Base-by-base conservation (phyloP, 2,113 vertebrate genomes). In the Equus quagga region DNA sequence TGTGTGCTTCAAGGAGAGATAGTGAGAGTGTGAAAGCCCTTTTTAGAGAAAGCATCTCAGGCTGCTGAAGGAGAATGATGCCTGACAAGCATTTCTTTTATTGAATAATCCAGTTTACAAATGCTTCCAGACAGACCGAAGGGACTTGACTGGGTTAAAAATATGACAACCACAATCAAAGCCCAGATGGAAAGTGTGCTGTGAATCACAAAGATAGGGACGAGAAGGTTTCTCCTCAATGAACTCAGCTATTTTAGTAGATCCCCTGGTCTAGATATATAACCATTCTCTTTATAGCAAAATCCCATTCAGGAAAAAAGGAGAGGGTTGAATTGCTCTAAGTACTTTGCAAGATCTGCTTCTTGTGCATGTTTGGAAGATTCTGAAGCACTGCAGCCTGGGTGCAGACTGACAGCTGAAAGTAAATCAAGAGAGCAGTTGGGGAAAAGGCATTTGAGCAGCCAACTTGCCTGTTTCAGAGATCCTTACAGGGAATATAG, bases 31-130 rank as follows among this genome's bases (percentile, higher is more conserved):
- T 91, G 97, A 89, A 1, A 36, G 72, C 97, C 95, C 26, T 92
- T 91, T 98, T 96, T 64, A 96, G 79, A 98, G 91, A 97, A 96
- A 91, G 24, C 89, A 95, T 94, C 95, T 98, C 92, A 97, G 96
- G 97, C 97, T 49, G 78, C 95, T 91, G 96, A 97, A 95, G 78
- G 95, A 96, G 94, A 96, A 98, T 92, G 97, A 82, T 95, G 97
- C 58, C 96, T 98, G 95, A 98, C 91, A 98, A 98, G 96, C 98
- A 95, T 98, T 98, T 95, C 93, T 98, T 97, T 96, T 85, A 75
- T 97, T 97, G 89, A 98, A 67, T 98, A 98, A 98, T 98, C 98
- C 97, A 80, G 96, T 98, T 98, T 98, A 98, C 96, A 93, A 96
- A 93, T 97, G 69, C 96, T 95, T 98, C 84, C 92, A 98, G 97